These are phyloP conservation scores for Peromyscus polionotus DNA, from an alignment of 2,113 vertebrate species.

Conservation along the genomic window DNA sequence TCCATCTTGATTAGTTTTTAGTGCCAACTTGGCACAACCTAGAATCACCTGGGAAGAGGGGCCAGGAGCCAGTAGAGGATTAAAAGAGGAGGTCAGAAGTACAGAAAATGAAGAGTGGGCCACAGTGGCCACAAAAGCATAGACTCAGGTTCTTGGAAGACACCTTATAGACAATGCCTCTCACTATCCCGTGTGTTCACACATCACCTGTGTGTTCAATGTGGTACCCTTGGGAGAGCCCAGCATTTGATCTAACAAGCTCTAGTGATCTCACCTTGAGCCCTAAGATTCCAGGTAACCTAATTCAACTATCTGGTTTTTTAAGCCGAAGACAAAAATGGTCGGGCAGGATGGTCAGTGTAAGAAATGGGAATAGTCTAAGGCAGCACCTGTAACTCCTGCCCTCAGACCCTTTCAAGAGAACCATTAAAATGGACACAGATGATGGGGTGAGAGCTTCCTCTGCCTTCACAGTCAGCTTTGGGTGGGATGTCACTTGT, in stretches of 20 bases:
- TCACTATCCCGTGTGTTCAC: background rate
- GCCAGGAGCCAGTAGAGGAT: background rate
- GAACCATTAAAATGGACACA: background rate
- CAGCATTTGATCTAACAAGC: background rate
- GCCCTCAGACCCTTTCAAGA: background rate
- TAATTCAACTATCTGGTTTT: background rate
- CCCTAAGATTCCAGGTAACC: background rate
- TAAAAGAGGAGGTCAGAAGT: conserved; percentile 36
- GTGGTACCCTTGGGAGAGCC: background rate
- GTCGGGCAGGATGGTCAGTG: background rate
- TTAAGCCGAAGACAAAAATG: background rate
- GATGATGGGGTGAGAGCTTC: rapidly evolving
- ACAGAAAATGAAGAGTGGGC: background rate
- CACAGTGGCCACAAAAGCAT: background rate
- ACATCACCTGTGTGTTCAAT: background rate
- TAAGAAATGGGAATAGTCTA: background rate
- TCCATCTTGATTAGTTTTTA: background rate
- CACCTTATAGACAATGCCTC: background rate
- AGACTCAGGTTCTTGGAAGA: background rate
- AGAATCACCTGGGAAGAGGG: background rate
- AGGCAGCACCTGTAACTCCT: background rate
- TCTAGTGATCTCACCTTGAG: background rate
- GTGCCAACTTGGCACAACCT: background rate
- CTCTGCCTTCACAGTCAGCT: background rate
- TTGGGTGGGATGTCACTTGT: background rate